Base-by-base conservation (phyloP, 2,888 invertebrate species). In the Drosophila pseudotakahashii region DNA sequence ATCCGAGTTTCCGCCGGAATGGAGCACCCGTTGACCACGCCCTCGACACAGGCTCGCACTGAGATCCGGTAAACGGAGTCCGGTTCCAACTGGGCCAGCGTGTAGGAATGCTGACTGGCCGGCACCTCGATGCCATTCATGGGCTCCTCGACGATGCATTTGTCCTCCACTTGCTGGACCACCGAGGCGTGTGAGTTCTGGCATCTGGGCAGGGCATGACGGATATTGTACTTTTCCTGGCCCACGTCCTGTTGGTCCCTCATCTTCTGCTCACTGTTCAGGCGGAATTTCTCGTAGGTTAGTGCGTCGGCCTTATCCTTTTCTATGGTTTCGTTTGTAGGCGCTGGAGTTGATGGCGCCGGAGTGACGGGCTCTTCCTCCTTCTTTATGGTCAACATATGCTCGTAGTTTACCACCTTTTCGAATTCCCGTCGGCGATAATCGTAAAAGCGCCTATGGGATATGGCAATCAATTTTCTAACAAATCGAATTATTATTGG, bases 11-110 rank as follows among this genome's bases (percentile, higher is more conserved):
- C 76, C 0, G 79, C 74, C 2, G 89, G 90, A 0, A 68, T 73
- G n/a, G 91, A 91, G 44, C 92, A 91, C 0, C 87, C 88, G 57
- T 90, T 90, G 30, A 68, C 10, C 34, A 91, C 57, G 3, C 63
- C 78, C 0, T 74, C 70, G 0, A 86, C 88, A 69, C 91, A 91
- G 2, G 91, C 91, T 0, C 88, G 81, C 0, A 91, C 61, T n/a
- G 80, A 76, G 7, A 91, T 73, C 9, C 78, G 78, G 75, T 92
- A 91, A 3, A 64, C 73, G 34, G 69, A 61, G 14, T 78, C 59
- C 1, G 82, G 75, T 2, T 75, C 10, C 7, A 91, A 62, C 6
- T 79, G 37, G 0, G 62, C 58, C 7, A 91, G 26, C 0, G 54
- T 71, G 39, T 76, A 81, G 6, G 70, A 77, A 34, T 91, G 88